Conservation (phyloP, 92 coral and sea anemone species). For the Paragorgia papillata region DNA sequence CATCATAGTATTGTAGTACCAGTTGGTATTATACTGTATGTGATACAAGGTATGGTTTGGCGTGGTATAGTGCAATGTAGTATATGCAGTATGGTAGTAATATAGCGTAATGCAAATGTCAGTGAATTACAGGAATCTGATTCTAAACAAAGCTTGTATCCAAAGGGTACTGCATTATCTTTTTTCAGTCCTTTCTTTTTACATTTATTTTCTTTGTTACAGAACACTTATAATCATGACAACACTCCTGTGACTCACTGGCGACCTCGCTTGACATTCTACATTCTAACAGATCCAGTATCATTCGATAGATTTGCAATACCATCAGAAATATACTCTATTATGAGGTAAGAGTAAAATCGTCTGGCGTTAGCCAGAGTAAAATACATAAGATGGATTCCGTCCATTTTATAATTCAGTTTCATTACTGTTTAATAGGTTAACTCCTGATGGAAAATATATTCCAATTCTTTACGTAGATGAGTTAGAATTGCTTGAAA, state of each 20-base stretch:
- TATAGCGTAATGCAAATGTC: no score
- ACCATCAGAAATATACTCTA: conserved; percentile 78
- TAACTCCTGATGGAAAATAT: conserved; percentile 64
- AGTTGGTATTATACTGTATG: not conserved
- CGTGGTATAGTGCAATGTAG: no score
- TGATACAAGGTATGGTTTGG: no score
- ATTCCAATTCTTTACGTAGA: conserved; percentile 85
- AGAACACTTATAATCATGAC: conserved; percentile 40
- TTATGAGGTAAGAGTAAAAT: conserved; percentile 65
- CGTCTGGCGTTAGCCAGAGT: not conserved
- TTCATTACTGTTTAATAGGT: no score
- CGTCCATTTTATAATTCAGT: no score
- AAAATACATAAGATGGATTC: no score
- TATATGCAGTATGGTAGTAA: no score
- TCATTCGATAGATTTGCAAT: conserved; percentile 82
- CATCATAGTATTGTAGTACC: no score
- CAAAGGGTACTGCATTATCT: no score
- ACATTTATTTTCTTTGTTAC: not conserved
- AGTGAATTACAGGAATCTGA: no score
- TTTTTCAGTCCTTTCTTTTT: not conserved
- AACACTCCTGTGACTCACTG: conserved; percentile 86
- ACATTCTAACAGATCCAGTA: conserved; percentile 78
- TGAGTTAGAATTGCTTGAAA: conserved; percentile 78
- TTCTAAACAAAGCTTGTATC: no score
- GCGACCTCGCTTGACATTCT: conserved; percentile 78